A percentile compares a stretch with the other conserved stretches of the same genome.
Evolutionary conservation across 2,888 invertebrate species (phyloP).

Genomic region (Andrena praecox): DNA sequence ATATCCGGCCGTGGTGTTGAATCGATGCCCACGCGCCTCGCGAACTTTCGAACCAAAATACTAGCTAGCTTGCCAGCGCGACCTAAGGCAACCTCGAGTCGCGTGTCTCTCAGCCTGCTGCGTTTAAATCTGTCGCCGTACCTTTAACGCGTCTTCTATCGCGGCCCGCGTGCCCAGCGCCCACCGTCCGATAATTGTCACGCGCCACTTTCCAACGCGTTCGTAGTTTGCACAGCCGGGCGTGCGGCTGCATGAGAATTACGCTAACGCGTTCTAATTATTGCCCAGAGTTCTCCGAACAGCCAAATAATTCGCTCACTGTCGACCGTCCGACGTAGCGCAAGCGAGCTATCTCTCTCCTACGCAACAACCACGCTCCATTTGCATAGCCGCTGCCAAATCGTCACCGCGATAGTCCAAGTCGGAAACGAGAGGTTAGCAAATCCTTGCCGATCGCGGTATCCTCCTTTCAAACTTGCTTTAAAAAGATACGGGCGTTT

Average conservation of each 20-base stretch:
- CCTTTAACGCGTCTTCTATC: slow-evolving; percentile 8
- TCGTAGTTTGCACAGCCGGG: background rate
- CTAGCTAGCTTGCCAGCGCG: slow-evolving; percentile 51
- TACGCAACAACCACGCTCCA: slow-evolving; percentile 20
- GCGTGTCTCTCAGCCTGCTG: slow-evolving; percentile 38
- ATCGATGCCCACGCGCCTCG: slow-evolving; percentile 48
- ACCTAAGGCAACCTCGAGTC: slow-evolving; percentile 64
- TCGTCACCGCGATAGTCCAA: background rate
- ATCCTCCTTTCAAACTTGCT: background rate
- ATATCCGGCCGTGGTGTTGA: slow-evolving; percentile 42
- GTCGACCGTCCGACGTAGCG: slow-evolving; percentile 12
- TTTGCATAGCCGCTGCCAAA: slow-evolving; percentile 32
- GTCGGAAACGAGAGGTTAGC: background rate
- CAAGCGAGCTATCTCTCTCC: slow-evolving; percentile 20
- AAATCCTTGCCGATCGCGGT: background rate
- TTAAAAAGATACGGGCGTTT: no score
- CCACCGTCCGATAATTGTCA: background rate
- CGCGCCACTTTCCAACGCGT: slow-evolving; percentile 7
- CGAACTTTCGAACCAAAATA: slow-evolving; percentile 63
- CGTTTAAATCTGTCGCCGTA: slow-evolving; percentile 8
- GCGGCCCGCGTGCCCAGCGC: background rate
- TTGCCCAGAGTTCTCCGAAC: slow-evolving; percentile 50
- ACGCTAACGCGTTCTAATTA: slow-evolving; percentile 62
- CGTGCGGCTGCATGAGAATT: slow-evolving; percentile 36
- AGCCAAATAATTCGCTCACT: slow-evolving; percentile 47